Conservation (phyloP, 2,797 vertebrate genomes). For the Sternotherus odoratus region DNA sequence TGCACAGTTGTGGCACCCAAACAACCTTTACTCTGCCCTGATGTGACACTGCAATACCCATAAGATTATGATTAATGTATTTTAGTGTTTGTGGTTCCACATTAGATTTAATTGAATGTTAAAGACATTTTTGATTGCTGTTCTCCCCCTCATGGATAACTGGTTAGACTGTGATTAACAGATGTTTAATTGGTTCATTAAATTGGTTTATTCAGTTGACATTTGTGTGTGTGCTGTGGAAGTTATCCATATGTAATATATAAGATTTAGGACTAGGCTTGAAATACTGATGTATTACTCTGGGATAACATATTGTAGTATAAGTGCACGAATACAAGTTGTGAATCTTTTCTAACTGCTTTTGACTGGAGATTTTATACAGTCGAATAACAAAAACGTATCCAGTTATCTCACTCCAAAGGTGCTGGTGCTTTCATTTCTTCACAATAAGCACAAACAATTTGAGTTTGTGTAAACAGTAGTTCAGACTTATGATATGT, state of each 20-base stretch:
- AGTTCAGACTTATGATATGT: constrained; percentile 13
- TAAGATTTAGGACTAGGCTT: neutral
- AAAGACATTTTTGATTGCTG: neutral
- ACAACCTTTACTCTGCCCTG: neutral
- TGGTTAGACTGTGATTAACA: neutral
- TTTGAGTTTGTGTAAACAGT: constrained; percentile 1
- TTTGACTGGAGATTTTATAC: neutral
- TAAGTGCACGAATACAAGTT: neutral
- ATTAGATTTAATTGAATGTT: neutral
- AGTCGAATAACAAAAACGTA: neutral
- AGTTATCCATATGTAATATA: neutral
- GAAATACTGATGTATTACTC: neutral
- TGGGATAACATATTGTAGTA: neutral
- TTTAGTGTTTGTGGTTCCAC: neutral
- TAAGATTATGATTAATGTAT: neutral
- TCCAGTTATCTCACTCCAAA: neutral
- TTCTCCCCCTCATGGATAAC: neutral
- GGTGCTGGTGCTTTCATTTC: neutral
- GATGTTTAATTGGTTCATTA: neutral
- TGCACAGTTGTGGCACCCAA: neutral
- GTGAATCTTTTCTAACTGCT: neutral
- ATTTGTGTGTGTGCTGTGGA: neutral
- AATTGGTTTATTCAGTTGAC: neutral
- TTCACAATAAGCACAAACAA: neutral
- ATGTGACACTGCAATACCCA: neutral